Evolutionary conservation across 1,140 invertebrate species (phyloP), one percentile per base, ranked within the genome.

Genomic region (Patella vulgata): DNA sequence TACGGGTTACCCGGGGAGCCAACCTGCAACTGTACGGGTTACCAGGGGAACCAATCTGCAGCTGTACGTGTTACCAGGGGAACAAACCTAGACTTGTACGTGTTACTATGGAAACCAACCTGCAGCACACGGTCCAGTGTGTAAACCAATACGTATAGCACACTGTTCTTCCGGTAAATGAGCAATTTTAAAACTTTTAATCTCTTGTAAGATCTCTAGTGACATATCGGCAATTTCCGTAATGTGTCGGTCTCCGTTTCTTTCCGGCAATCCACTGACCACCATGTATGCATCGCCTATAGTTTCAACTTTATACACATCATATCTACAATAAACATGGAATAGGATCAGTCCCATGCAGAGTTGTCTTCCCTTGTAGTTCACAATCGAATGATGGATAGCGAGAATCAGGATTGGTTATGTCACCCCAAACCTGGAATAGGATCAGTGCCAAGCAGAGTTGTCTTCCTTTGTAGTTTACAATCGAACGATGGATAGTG

Each of bases 61-160:
- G n/a, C n/a, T n/a, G n/a, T n/a, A n/a, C n/a, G n/a, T n/a, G n/a
- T n/a, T n/a, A n/a, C n/a, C n/a, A n/a, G n/a, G n/a, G n/a, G n/a
- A n/a, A n/a, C n/a, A n/a, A n/a, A n/a, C n/a, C n/a, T n/a, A n/a
- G n/a, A n/a, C n/a, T n/a, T n/a, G n/a, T n/a, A n/a, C n/a, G n/a
- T n/a, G n/a, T n/a, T n/a, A n/a, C n/a, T n/a, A n/a, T n/a, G n/a
- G n/a, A n/a, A n/a, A n/a, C n/a, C n/a, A n/a, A 69, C 80, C 80
- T 54, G 80, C 75, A 11, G 75, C 78, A 57, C 80, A 82, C 17
- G 75, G 56, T 12, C 94, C 94, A 69, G 94, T 93, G 75, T 96
- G 94, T 66, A 96, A 90, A 59, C 95, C 96, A 78, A 99, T 97
- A 66, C 96, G 85, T 0, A 97, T 88, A 82, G 91, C 90, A n/a